A percentile compares a stretch with the other conserved stretches of the same genome.
Evolutionary conservation across 2,888 invertebrate species (phyloP).

Genomic region (Temnothorax unifasciatus): DNA sequence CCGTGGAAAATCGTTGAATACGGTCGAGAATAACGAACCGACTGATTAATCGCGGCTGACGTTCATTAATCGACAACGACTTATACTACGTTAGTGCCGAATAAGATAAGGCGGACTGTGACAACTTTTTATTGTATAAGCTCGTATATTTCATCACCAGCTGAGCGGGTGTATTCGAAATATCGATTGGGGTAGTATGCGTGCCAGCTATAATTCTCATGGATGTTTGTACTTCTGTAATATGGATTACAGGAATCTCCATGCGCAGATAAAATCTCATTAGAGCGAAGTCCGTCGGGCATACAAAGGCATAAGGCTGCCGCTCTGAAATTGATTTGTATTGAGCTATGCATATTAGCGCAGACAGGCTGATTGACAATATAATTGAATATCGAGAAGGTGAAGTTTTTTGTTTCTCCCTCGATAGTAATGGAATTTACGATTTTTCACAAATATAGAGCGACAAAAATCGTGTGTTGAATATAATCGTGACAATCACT

Average conservation of each 20-base stretch:
- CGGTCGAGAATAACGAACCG: constrained; percentile 73
- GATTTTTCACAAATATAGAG: neutral
- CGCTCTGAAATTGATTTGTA: constrained; percentile 30
- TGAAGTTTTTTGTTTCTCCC: neutral
- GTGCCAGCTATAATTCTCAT: neutral
- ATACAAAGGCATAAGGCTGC: constrained; percentile 8
- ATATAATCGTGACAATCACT: neutral
- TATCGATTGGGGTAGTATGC: neutral
- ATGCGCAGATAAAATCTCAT: constrained; percentile 17
- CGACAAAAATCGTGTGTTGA: neutral
- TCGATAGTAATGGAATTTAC: neutral
- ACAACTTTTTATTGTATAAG: neutral
- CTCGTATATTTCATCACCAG: neutral
- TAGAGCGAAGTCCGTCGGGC: constrained; percentile 9
- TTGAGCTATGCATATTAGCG: neutral
- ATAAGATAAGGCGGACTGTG: no score
- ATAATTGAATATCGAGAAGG: no score
- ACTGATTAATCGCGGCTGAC: constrained; percentile 76
- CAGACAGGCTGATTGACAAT: neutral
- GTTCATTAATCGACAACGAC: constrained; percentile 67
- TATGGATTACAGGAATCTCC: constrained; percentile 8
- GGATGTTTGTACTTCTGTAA: constrained; percentile 5
- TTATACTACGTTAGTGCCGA: neutral
- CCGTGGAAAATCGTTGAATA: constrained; percentile 76
- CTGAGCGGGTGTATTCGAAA: neutral